Percentiles rank a stretch among this genome's conserved stretches.
These are phyloP conservation scores for Misgurnus anguillicaudatus DNA, from an alignment of 2,113 vertebrate genomes.

Conservation along the genomic window DNA sequence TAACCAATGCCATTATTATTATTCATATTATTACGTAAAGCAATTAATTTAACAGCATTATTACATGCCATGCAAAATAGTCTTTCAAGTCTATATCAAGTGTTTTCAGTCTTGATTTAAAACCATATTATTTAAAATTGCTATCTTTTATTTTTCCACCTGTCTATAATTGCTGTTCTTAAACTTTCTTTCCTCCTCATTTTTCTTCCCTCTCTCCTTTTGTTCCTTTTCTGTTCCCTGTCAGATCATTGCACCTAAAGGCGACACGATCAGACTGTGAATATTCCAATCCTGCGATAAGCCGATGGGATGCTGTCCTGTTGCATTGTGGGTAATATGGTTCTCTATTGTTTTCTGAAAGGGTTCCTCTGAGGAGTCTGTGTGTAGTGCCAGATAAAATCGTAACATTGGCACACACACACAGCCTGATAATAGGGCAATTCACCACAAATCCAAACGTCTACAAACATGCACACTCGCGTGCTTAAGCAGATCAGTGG, in stretches of 20 bases:
- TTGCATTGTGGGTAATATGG: constrained; percentile 73
- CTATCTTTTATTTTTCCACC: background rate
- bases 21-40: too few species aligned
- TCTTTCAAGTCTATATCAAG: background rate
- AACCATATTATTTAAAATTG: background rate
- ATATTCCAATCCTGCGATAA: constrained; percentile 72
- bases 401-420: constrained; percentile 48
- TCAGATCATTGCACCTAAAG: constrained; percentile 55
- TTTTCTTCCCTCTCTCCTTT: constrained; percentile 54
- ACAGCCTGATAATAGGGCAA: background rate
- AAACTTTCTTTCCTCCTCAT: constrained; percentile 17
- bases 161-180: constrained; percentile 11
- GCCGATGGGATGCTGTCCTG: constrained; percentile 63
- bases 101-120: constrained; percentile 12
- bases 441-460: background rate
- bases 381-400: constrained; percentile 72
- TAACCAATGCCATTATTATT: too few species aligned
- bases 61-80: background rate
- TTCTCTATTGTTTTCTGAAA: constrained; percentile 74
- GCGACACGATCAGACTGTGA: constrained; percentile 68
- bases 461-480: constrained; percentile 57
- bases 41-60: constrained; percentile 52
- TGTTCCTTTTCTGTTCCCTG: constrained; percentile 33
- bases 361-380: constrained; percentile 68
- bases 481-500: constrained; percentile 66